Evolutionary conservation across 2,797 vertebrate genomes (phyloP).

Genomic region (Hydrocynus forskahlii): DNA sequence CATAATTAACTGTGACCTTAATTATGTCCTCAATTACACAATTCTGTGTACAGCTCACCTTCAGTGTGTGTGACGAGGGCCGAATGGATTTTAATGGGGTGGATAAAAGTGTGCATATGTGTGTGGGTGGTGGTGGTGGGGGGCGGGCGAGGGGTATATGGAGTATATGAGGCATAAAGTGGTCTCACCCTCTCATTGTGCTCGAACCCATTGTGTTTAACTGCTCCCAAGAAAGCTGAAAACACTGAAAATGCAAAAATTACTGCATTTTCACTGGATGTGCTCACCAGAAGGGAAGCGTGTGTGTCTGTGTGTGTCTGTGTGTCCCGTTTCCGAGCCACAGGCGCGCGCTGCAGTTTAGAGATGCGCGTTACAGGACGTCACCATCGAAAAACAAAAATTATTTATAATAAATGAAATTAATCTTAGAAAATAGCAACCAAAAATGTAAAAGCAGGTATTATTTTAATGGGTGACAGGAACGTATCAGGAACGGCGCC

Average conservation of each 20-base stretch:
- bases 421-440: too few relatives aligned
- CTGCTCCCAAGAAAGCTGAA: conserved; percentile 56
- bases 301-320: too few relatives aligned
- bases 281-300: conserved; percentile 75
- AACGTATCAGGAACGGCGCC: too few relatives aligned
- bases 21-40: too few relatives aligned
- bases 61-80: background rate
- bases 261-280: conserved; percentile 55
- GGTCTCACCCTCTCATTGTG: conserved; percentile 67
- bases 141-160: too few relatives aligned
- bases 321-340: conserved; percentile 52
- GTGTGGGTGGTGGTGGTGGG: background rate
- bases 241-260: conserved; percentile 68
- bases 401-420: too few relatives aligned
- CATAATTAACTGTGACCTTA: too few relatives aligned
- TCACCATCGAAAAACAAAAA: too few relatives aligned
- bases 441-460: too few relatives aligned
- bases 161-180: conserved; percentile 10
- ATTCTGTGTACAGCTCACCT: background rate
- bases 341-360: background rate
- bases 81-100: background rate
- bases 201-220: conserved; percentile 78
- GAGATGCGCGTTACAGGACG: too few relatives aligned
- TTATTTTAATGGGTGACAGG: too few relatives aligned
- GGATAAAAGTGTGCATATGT: background rate